phyloP scores from a whole-genome alignment of 2,113 vertebrate genomes.

The Sclerurus mexicanus region DNA sequence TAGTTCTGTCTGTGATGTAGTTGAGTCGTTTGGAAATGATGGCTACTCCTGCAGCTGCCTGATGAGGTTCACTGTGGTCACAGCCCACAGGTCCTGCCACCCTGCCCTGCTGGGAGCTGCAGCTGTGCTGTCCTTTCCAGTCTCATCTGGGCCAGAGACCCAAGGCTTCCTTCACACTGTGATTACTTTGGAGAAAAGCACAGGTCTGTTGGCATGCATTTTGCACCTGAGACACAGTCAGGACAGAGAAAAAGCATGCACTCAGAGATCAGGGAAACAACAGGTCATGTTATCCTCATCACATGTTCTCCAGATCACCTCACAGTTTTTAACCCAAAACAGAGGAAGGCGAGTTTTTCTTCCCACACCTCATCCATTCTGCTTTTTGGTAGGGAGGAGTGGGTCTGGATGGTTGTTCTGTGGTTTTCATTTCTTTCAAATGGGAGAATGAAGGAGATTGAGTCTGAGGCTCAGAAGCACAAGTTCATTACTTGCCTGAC shows the following conservation, averaged over 20 bases:
- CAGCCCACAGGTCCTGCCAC: not conserved
- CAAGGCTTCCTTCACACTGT: not conserved
- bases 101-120: not conserved
- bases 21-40: not conserved
- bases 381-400: rapidly evolving
- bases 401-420: not conserved
- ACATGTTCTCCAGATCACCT: not conserved
- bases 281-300: rapidly evolving
- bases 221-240: not conserved
- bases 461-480: not conserved
- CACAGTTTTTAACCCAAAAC: not conserved
- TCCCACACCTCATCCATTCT: not conserved
- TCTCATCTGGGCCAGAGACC: not conserved
- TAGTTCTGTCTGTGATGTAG: not conserved
- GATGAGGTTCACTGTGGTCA: not conserved
- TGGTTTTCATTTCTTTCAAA: not conserved
- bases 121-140: not conserved
- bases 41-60: not conserved
- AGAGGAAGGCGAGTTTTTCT: not conserved
- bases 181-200: not conserved
- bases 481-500: not conserved
- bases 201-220: not conserved
- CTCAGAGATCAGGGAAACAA: not conserved
- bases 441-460: not conserved
- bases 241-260: not conserved